Base-by-base conservation (phyloP, 2,113 vertebrate species). In the Setophaga kirtlandii region DNA sequence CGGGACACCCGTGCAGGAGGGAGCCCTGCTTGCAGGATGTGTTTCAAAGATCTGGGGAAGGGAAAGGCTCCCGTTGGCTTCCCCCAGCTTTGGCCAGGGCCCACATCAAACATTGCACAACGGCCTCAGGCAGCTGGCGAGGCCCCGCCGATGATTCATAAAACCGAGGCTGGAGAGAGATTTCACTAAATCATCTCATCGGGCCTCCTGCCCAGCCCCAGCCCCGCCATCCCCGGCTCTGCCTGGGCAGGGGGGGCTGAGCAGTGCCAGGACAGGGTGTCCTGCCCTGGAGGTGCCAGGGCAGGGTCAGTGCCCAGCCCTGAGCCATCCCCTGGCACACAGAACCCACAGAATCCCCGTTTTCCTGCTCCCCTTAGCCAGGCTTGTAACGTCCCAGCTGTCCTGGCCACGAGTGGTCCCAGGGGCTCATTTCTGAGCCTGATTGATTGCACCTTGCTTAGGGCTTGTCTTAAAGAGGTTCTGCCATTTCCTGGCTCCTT, bases 31-130 rank as follows among this genome's bases (percentile, higher is more conserved):
- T 52, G n/a, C 78, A 89, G 70, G 85, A 31, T 22, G 3, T 42
- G 79, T 63, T 95, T 75, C 92, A 70, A 63, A 91, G 88, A 79
- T 67, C 87, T 80, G 68, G 37, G 82, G 71, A 95, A 83, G 87
- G 81, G 90, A 90, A 85, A 94, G 56, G 75, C 87, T 96, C 81
- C 92, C 78, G 75, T 80, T 93, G 87, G 78, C 92, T 97, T 92
- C 87, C 93, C 73, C 10, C n/a, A 87, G 93, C 33, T 60, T 93
- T 97, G 95, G 96, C 92, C 83, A 55, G 42, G 87, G 75, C 94
- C 96, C 96, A 91, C 78, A 74, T 93, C 88, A 96, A 97, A 94
- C 78, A 91, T 96, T 97, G 94, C 93, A 91, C 85, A 93, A 96
- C 81, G 41, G 6, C 67, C 75, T 63, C 27, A 96, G 94, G 96